Evolutionary conservation across 2,113 vertebrate genomes (phyloP).

Genomic region (Psittacara wagleri): DNA sequence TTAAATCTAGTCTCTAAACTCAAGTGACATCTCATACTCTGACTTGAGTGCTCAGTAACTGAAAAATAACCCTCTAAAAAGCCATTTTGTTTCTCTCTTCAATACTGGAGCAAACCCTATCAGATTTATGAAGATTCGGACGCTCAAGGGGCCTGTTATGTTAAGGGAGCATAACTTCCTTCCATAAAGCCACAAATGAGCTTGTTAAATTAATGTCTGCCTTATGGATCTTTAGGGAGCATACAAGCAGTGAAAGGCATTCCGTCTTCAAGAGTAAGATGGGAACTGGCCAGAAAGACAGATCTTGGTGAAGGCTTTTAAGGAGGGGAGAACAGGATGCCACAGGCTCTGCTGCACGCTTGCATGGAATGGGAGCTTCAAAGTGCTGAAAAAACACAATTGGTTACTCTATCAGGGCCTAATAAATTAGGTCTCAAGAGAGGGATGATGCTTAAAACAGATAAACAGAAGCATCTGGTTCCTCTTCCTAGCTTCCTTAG

Average conservation of each 20-base stretch:
- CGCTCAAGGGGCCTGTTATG: neutral
- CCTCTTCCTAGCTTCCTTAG: neutral
- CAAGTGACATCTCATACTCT: neutral
- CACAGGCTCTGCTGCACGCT: neutral
- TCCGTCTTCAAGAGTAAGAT: neutral
- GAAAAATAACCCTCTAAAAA: neutral
- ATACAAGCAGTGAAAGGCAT: neutral
- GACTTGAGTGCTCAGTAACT: neutral
- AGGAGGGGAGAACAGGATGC: neutral
- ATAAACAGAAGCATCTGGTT: neutral
- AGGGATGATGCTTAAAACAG: neutral
- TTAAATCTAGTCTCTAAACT: neutral
- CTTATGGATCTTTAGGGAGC: neutral
- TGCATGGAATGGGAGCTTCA: neutral
- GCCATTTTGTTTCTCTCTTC: neutral
- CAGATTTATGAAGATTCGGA: accelerated
- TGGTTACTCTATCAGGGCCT: neutral
- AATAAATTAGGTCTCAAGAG: neutral
- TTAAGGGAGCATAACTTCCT: neutral
- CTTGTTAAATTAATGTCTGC: neutral
- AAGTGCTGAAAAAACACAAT: neutral
- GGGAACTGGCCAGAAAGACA: neutral
- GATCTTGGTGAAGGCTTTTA: neutral
- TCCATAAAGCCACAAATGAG: neutral
- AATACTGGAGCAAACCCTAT: neutral